phyloP scores from a whole-genome alignment of 2,888 invertebrate species.

The Dicranocentrus wangi region DNA sequence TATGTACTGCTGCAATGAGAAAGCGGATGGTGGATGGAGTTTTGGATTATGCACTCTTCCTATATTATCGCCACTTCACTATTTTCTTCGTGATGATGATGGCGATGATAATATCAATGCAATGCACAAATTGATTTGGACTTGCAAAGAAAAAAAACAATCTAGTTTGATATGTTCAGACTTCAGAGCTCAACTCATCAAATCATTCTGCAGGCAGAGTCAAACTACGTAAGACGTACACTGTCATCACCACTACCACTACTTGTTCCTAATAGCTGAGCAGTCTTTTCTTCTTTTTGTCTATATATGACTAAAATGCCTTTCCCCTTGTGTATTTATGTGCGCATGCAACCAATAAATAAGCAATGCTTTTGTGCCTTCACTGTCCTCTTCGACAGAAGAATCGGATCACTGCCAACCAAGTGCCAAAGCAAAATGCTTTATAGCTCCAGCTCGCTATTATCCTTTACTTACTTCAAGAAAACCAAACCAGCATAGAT shows the following conservation, averaged over 20 bases:
- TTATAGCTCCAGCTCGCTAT: constrained; percentile 7
- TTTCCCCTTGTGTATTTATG: constrained; percentile 25
- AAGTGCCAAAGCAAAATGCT: constrained; percentile 15
- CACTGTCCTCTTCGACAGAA: background rate
- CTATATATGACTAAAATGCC: constrained; percentile 37
- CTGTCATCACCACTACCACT: background rate
- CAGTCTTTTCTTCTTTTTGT: constrained; percentile 19
- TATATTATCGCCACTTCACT: background rate
- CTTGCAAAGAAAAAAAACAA: background rate
- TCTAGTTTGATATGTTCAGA: background rate
- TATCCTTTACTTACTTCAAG: constrained; percentile 9
- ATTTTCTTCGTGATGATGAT: background rate
- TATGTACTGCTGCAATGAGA: no score
- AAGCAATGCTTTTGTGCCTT: constrained; percentile 14
- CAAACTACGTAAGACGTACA: no score
- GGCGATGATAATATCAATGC: background rate
- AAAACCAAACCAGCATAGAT: no score
- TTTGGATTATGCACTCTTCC: background rate
- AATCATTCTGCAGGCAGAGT: background rate
- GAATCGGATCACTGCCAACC: background rate
- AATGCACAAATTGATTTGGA: constrained; percentile 12
- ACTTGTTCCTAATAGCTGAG: background rate
- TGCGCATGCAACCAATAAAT: background rate
- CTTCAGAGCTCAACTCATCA: background rate
- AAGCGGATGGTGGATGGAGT: background rate